These are phyloP conservation scores for Amphipoea oculea DNA, from an alignment of 2,888 invertebrate genomes.

Conservation along the genomic window DNA sequence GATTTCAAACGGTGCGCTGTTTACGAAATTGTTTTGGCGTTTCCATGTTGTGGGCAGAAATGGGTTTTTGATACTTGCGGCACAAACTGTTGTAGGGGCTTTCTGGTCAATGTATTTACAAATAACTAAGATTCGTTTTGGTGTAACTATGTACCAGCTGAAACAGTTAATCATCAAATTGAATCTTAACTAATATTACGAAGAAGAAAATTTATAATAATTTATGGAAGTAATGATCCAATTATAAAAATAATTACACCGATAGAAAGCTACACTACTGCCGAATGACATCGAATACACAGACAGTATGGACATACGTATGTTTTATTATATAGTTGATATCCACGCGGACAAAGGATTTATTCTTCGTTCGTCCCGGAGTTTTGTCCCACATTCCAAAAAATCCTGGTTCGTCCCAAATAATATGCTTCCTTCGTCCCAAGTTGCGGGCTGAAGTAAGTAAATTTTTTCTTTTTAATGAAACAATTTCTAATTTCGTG, in stretches of 20 bases:
- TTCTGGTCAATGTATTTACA: neutral
- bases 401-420: no score
- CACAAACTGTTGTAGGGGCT: neutral
- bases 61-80: neutral
- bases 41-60: slow-evolving; percentile 17
- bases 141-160: no score
- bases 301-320: neutral
- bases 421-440: no score
- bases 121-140: neutral
- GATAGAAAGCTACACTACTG: neutral
- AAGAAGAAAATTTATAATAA: neutral
- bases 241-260: no score
- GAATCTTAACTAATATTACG: neutral
- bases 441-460: no score
- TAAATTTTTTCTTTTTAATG: no score
- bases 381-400: no score
- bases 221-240: neutral
- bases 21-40: slow-evolving; percentile 30
- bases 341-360: neutral
- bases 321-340: neutral
- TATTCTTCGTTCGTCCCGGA: no score
- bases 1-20: slow-evolving; percentile 51
- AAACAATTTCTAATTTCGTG: no score
- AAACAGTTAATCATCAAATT: no score
- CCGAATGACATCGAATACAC: neutral